Evolutionary conservation across 2,888 invertebrate genomes (phyloP).

Genomic region (Xestia xanthographa): DNA sequence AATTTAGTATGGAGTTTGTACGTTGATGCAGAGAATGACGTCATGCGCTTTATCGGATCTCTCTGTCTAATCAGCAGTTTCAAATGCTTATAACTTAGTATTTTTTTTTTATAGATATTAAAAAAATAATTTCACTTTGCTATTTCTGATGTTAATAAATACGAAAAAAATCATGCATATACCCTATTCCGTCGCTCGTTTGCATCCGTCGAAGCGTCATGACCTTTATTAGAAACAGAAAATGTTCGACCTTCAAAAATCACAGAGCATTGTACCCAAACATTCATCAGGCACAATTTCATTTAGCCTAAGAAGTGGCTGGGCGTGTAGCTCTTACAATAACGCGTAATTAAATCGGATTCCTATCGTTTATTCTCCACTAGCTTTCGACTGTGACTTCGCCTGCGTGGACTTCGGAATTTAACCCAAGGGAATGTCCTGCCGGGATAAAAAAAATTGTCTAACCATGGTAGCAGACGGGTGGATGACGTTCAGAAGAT

Average conservation of each 20-base stretch:
- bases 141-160: too few species aligned
- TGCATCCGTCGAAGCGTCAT: not conserved
- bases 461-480: not conserved
- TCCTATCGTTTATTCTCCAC: constrained; percentile 18
- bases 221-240: not conserved
- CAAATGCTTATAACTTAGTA: too few species aligned
- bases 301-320: constrained; percentile 55
- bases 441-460: too few species aligned
- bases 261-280: constrained; percentile 4
- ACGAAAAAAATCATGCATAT: too few species aligned
- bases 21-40: too few species aligned
- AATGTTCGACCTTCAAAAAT: not conserved
- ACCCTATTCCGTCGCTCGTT: not conserved
- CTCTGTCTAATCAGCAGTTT: too few species aligned
- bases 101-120: too few species aligned
- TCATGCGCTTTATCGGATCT: too few species aligned
- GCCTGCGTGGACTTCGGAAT: too few species aligned
- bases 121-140: too few species aligned
- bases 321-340: constrained; percentile 62
- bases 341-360: constrained; percentile 58
- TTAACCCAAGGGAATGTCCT: too few species aligned
- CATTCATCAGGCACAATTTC: constrained; percentile 38
- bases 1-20: too few species aligned
- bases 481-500: not conserved
- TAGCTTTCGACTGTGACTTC: not conserved